Conservation (phyloP, 2,113 vertebrate species). For the Myotis brandtii region DNA sequence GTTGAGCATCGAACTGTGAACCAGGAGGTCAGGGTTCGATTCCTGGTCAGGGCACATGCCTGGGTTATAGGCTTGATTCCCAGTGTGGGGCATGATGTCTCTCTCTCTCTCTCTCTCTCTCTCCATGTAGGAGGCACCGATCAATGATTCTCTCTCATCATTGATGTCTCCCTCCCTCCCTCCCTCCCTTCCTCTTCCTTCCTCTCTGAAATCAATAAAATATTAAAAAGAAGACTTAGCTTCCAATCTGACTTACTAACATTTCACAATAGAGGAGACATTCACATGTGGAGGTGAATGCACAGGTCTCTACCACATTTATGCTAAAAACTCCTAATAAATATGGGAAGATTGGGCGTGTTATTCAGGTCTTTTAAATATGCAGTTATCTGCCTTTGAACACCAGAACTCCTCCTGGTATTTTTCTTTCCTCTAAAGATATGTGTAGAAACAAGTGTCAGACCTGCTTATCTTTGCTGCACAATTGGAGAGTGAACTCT, state of each 20-base stretch:
- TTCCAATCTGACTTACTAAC: neutral
- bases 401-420: neutral
- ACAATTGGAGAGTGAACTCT: neutral
- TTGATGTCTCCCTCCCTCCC: too few relatives aligned
- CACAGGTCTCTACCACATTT: neutral
- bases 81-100: too few relatives aligned
- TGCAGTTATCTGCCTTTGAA: neutral
- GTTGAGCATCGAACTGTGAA: too few relatives aligned
- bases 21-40: too few relatives aligned
- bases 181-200: too few relatives aligned
- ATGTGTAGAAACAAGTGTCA: neutral
- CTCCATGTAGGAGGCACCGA: too few relatives aligned
- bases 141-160: too few relatives aligned
- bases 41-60: too few relatives aligned
- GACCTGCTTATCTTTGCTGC: neutral
- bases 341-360: neutral
- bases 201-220: too few relatives aligned
- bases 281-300: neutral
- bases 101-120: too few relatives aligned
- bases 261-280: neutral
- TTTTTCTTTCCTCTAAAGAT: neutral
- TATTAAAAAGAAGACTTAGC: neutral
- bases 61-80: too few relatives aligned
- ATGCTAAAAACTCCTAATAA: neutral
- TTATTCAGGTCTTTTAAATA: conserved; percentile 35